Conservation (phyloP, 2,797 vertebrate genomes). For the Lerista edwardsae region DNA sequence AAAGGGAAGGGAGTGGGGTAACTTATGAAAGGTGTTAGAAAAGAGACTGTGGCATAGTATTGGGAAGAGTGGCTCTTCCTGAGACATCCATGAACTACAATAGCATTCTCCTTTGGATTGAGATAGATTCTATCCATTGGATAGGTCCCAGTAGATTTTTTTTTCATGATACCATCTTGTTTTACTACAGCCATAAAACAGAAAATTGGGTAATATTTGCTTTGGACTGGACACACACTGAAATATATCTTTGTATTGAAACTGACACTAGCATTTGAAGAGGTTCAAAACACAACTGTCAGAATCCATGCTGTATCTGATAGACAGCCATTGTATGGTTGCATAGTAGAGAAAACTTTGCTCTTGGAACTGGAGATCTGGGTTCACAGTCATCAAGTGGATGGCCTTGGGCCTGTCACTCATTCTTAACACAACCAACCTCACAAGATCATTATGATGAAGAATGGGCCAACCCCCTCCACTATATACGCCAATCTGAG, state of each 20-base stretch:
- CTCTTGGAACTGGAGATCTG: not conserved
- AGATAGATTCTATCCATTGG: not conserved
- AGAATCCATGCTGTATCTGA: not conserved
- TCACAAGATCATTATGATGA: not conserved
- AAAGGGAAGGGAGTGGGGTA: not conserved
- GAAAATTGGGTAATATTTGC: not conserved
- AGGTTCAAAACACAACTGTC: not conserved
- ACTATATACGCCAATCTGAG: not conserved
- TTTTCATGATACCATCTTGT: not conserved
- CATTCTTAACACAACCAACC: not conserved
- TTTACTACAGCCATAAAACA: not conserved
- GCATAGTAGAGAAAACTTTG: not conserved
- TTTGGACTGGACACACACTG: not conserved
- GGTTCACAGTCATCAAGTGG: not conserved
- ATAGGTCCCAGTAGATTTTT: not conserved
- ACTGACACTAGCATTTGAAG: not conserved
- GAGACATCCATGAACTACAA: not conserved
- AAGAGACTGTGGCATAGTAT: not conserved
- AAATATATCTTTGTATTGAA: not conserved
- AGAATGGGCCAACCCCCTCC: not conserved
- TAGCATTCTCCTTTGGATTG: not conserved
- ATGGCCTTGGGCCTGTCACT: not conserved
- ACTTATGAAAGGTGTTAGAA: constrained; percentile 1
- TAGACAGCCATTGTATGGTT: not conserved
- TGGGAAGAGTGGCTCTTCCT: not conserved